These are phyloP conservation scores for Junonia oenone DNA, from an alignment of 2,888 invertebrate genomes.

Conservation along the genomic window DNA sequence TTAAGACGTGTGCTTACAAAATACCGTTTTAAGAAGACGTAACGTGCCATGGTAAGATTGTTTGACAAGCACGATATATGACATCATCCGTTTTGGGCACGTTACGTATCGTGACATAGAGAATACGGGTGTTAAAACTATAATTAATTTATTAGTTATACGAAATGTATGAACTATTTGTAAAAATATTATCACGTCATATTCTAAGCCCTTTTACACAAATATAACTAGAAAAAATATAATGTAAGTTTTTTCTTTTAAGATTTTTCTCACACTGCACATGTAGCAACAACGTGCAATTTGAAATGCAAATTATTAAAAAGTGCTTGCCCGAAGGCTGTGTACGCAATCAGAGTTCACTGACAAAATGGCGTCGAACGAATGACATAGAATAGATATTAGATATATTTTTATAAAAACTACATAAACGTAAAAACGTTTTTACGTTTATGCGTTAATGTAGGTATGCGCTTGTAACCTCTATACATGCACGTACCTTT, in stretches of 20 bases:
- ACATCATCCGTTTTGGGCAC: no score
- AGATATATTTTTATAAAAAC: no score
- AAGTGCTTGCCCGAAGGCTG: neutral
- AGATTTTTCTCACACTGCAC: neutral
- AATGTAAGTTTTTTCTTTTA: neutral
- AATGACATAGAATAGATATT: neutral
- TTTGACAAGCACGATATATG: no score
- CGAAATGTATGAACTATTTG: neutral
- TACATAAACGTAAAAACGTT: no score
- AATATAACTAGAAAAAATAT: neutral
- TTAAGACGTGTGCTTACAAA: no score
- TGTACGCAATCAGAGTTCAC: constrained; percentile 3
- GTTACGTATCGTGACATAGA: no score
- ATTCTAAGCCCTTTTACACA: neutral
- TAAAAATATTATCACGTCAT: neutral
- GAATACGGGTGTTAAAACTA: neutral
- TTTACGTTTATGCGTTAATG: no score
- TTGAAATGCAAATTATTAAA: constrained; percentile 6
- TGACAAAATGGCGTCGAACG: neutral
- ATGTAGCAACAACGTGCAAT: neutral
- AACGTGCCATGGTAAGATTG: no score
- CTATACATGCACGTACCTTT: neutral
- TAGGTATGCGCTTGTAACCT: neutral
- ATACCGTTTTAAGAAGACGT: no score
- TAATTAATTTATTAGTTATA: no score